phyloP scores from a whole-genome alignment of 2,888 invertebrate species.

The Trisateles emortualis region DNA sequence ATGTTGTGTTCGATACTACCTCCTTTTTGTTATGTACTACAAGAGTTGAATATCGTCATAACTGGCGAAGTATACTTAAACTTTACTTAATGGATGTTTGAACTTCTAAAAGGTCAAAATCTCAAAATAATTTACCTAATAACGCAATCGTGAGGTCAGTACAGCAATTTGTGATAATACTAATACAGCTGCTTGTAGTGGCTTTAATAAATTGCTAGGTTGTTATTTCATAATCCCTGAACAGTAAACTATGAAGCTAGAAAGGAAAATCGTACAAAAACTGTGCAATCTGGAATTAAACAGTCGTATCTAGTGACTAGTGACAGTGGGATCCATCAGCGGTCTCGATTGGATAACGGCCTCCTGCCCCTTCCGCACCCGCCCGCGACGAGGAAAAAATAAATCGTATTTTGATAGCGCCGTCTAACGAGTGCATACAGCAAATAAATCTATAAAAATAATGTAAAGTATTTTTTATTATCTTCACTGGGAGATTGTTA shows the following conservation, averaged over 20 bases:
- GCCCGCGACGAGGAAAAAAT: conserved; percentile 51
- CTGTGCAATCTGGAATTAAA: conserved; percentile 80
- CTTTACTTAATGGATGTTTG: conserved; percentile 10
- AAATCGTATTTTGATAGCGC: conserved; percentile 74
- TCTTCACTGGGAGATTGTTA: too few relatives aligned
- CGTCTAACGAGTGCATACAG: conserved; percentile 10
- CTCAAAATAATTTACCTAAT: conserved; percentile 1
- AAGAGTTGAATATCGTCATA: conserved; percentile 25
- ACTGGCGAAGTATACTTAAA: conserved; percentile 18
- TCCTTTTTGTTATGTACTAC: conserved; percentile 50
- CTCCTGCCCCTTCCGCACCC: conserved; percentile 40
- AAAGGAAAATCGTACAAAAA: conserved; percentile 70
- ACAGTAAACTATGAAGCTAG: conserved; percentile 57
- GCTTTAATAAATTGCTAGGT: conserved; percentile 37
- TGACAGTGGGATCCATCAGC: conserved; percentile 79
- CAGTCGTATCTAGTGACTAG: conserved; percentile 74
- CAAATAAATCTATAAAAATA: too few relatives aligned
- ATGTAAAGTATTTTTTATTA: too few relatives aligned
- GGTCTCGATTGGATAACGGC: conserved; percentile 70
- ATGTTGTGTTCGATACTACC: conserved; percentile 64
- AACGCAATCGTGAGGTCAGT: conserved; percentile 3
- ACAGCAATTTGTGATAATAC: background rate
- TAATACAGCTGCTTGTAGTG: background rate
- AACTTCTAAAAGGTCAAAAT: conserved; percentile 22
- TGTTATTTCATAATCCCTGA: conserved; percentile 56